These are phyloP conservation scores for Pampus argenteus DNA, from an alignment of 2,797 vertebrate species.

Conservation along the genomic window DNA sequence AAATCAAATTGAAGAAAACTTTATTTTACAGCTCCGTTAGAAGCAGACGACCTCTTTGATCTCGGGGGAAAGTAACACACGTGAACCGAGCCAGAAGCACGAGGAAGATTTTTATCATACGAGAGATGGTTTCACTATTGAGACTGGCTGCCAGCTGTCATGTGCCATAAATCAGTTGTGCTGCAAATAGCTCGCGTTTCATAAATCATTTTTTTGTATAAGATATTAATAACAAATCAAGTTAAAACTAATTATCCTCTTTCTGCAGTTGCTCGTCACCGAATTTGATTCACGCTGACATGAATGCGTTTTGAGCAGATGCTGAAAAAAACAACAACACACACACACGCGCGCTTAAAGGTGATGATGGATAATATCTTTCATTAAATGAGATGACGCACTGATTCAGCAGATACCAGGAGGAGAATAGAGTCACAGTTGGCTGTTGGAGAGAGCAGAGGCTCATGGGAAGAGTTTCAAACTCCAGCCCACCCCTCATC, in stretches of 20 bases:
- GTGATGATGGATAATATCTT: constrained; percentile 15
- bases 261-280: constrained; percentile 10
- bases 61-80: neutral
- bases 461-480: constrained; percentile 56
- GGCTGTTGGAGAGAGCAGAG: constrained; percentile 40
- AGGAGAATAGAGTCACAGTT: constrained; percentile 11
- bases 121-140: constrained; percentile 3
- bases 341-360: no score
- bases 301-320: neutral
- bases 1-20: neutral
- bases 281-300: constrained; percentile 18
- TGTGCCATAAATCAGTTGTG: constrained; percentile 28
- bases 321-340: neutral
- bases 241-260: constrained; percentile 2
- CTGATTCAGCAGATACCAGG: constrained; percentile 28
- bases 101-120: constrained; percentile 10
- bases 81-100: constrained; percentile 2
- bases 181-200: neutral
- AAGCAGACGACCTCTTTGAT: constrained; percentile 10
- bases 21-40: no score
- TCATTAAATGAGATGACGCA: constrained; percentile 30
- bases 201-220: constrained; percentile 29
- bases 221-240: constrained; percentile 32
- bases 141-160: constrained; percentile 24
- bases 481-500: constrained; percentile 22